Evolutionary conservation across 1,140 invertebrate genomes (phyloP).

Genomic region (Megalonaias nervosa): DNA sequence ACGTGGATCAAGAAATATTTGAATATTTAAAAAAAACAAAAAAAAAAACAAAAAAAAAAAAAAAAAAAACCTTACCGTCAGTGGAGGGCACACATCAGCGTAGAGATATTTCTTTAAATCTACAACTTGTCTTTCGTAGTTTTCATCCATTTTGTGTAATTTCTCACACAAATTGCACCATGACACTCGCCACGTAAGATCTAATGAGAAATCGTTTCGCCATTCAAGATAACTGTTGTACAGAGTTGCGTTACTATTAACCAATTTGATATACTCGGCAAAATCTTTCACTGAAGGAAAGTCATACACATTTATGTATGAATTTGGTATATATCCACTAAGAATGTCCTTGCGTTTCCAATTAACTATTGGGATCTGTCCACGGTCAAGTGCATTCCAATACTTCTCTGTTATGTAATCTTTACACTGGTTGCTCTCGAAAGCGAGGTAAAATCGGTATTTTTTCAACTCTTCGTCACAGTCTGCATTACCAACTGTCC

Average conservation of each 20-base stretch:
- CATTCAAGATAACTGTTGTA: conserved; percentile 68
- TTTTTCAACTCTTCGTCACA: conserved; percentile 67
- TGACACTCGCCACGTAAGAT: no score
- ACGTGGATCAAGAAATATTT: no score
- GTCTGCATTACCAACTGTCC: conserved; percentile 34
- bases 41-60: no score
- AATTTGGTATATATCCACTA: conserved; percentile 76
- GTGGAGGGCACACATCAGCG: no score
- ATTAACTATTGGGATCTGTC: conserved; percentile 60
- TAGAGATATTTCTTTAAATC: no score
- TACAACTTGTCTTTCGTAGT: no score
- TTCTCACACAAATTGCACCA: no score
- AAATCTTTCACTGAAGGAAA: conserved; percentile 88
- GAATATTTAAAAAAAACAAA: no score
- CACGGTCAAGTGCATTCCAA: conserved; percentile 54
- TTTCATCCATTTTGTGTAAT: no score
- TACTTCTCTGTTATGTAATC: conserved; percentile 71
- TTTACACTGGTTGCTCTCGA: conserved; percentile 69
- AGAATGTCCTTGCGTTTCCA: conserved; percentile 60
- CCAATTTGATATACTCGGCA: conserved; percentile 84
- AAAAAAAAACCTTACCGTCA: no score
- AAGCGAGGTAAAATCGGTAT: conserved; percentile 88
- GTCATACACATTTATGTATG: conserved; percentile 94
- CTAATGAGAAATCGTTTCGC: conserved; percentile 40
- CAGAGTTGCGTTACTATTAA: conserved; percentile 51